These are phyloP conservation scores for Sardinella longiceps DNA, from an alignment of 2,797 vertebrate genomes.

Conservation along the genomic window DNA sequence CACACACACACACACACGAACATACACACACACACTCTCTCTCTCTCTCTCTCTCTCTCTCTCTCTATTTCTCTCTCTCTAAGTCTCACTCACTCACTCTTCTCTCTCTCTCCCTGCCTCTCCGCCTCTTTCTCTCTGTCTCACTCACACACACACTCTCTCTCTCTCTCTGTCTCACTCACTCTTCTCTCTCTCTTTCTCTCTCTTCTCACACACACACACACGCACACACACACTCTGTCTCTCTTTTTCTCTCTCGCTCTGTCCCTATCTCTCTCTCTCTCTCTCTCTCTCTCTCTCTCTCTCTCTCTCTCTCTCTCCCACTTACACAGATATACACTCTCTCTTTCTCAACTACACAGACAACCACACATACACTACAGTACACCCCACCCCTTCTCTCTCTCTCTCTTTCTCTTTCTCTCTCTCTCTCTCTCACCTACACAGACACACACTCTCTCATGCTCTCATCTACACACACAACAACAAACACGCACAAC, in stretches of 20 bases:
- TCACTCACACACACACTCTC: neutral
- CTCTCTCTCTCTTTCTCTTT: neutral
- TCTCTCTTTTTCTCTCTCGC: slow-evolving; percentile 29
- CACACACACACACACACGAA: too few species aligned
- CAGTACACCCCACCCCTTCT: too few species aligned
- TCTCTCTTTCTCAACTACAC: neutral
- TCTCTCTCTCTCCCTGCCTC: neutral
- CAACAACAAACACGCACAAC: neutral
- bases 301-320: neutral
- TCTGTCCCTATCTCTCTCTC: neutral
- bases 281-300: neutral
- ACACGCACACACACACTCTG: slow-evolving; percentile 41
- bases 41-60: neutral
- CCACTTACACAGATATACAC: neutral
- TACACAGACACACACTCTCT: neutral
- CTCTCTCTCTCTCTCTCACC: too few species aligned
- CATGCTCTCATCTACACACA: neutral
- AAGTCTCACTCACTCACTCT: neutral
- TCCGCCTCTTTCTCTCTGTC: neutral
- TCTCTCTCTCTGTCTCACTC: neutral
- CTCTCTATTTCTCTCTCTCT: neutral
- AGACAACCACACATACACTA: neutral
- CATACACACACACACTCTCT: neutral
- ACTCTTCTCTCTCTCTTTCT: neutral
- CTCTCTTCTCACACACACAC: neutral